Conservation (phyloP, 1,140 invertebrate species). For the Dryas iulia region DNA sequence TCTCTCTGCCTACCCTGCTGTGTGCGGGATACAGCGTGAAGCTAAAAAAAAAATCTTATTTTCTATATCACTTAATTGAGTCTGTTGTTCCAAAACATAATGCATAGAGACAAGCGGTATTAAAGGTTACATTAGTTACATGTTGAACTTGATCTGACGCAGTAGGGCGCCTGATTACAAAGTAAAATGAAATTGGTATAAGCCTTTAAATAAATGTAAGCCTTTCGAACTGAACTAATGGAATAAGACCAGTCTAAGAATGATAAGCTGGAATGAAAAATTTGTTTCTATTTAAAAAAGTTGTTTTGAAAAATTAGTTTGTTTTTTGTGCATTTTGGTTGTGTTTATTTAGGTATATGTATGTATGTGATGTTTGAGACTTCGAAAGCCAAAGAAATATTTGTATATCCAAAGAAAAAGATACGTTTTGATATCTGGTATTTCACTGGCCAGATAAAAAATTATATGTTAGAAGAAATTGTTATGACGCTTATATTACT, state of each 20-base stretch:
- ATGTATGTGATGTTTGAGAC: too few relatives aligned
- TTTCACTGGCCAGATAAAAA: too few relatives aligned
- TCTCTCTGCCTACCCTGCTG: too few relatives aligned
- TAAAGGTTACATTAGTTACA: slow-evolving; percentile 14
- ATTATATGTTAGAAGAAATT: too few relatives aligned
- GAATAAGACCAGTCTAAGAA: slow-evolving; percentile 4
- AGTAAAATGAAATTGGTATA: slow-evolving; percentile 17
- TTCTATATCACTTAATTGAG: neutral
- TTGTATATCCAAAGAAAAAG: too few relatives aligned
- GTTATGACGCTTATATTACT: too few relatives aligned
- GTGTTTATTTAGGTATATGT: too few relatives aligned
- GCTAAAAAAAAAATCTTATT: neutral
- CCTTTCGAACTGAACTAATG: slow-evolving; percentile 10
- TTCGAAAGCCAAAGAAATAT: too few relatives aligned
- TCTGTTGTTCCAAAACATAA: slow-evolving; percentile 4
- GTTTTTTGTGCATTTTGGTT: too few relatives aligned
- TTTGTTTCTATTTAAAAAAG: neutral
- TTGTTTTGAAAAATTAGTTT: neutral
- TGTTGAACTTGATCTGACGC: slow-evolving; percentile 1
- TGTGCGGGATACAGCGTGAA: too few relatives aligned
- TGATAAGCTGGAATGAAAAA: neutral
- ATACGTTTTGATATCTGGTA: too few relatives aligned
- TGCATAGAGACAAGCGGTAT: neutral
- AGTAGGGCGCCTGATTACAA: slow-evolving; percentile 18
- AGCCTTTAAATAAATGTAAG: slow-evolving; percentile 17